Base-by-base conservation (phyloP, 2,797 vertebrate species). In the Triplophysa yarkandensis region DNA sequence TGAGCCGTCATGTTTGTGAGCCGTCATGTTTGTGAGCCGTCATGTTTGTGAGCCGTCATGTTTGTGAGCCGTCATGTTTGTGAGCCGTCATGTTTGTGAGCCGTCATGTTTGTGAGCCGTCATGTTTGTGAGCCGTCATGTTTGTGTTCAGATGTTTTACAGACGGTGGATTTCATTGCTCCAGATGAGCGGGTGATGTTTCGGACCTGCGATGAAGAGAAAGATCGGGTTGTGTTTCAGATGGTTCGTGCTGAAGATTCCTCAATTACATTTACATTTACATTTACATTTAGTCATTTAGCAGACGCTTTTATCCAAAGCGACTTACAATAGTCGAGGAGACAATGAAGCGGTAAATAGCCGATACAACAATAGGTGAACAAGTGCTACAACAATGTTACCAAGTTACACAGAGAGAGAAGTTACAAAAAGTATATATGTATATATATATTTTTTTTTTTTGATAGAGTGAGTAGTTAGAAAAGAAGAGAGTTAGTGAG, bases 141-240 rank as follows among this genome's bases (percentile, higher is more conserved):
- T 68, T 14, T 73, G 25, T 54, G 2, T 71, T 66, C 67, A 96
- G 95, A 95, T 34, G 87, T 93, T 1, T 90, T 99, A 79, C 86
- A 91, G 81, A 98, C 97, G 0, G 94, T 98, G 84, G 97, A 99
- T 76, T 99, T 96, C 0, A 88, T 98, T 0, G 95, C 96, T 17
- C 95, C 95, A 0, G 95, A 98, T 68, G 96, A 95, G 1, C 92
- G 95, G 62, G 92, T 98, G 30, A 92, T 98, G 89, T 99, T 99
- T 85, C 92, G 96, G 79, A 98, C 96, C 14, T 98, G 95, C 80
- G 89, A 91, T 85, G 91, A 82, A 72, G 97, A 99, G 82, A 94
- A 85, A 72, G 88, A 84, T 66, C n/a, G 0, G 7, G 92, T 98
- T 2, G 88, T 99, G 80, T 98, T 99, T 85, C 97, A 99, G 77